Conservation (phyloP, 2,888 invertebrate species). For the Sminthurinus aureus region DNA sequence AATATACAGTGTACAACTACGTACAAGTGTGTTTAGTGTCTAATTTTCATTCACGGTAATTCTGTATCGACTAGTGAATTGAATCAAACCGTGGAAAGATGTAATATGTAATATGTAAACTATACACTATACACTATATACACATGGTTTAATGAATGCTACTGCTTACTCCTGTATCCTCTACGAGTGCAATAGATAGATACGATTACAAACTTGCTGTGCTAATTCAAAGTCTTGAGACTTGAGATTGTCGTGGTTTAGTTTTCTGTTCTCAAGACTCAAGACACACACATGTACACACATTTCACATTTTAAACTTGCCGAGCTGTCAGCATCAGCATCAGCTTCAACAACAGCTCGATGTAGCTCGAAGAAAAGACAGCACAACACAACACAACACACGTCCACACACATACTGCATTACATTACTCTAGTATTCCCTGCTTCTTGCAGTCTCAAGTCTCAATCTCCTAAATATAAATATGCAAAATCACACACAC, state of each 20-base stretch:
- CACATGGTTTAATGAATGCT: too few relatives aligned
- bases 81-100: too few relatives aligned
- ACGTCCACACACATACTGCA: background rate
- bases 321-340: background rate
- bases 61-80: too few relatives aligned
- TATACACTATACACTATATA: too few relatives aligned
- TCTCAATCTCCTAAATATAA: background rate
- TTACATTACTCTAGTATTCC: background rate
- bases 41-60: too few relatives aligned
- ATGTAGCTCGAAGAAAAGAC: too few relatives aligned
- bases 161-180: too few relatives aligned
- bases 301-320: background rate
- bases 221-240: slow-evolving; percentile 8
- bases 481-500: background rate
- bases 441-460: background rate
- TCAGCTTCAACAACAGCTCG: background rate
- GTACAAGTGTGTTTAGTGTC: too few relatives aligned
- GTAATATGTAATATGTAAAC: too few relatives aligned
- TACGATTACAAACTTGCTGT: background rate
- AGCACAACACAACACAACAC: too few relatives aligned
- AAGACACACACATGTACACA: background rate
- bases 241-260: background rate
- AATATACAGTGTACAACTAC: too few relatives aligned
- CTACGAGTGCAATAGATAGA: too few relatives aligned
- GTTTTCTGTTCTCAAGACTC: background rate